Evolutionary conservation across 1,140 invertebrate species (phyloP).

Genomic region (Branchinecta lindahli): DNA sequence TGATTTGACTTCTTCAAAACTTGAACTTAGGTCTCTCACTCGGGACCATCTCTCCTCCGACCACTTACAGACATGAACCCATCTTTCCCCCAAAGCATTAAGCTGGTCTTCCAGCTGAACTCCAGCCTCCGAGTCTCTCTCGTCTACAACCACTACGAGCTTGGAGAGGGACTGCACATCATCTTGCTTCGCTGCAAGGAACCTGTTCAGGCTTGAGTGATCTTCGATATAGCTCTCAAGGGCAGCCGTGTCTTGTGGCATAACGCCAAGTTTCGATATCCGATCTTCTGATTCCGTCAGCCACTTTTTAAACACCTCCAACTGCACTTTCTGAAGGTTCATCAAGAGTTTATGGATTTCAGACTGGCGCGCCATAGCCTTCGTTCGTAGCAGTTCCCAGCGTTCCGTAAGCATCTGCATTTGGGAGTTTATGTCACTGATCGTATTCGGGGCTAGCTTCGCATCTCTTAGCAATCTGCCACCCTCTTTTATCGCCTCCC

Average conservation of each 20-base stretch:
- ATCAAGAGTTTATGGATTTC: constrained; percentile 49
- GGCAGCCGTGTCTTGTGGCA: constrained; percentile 24
- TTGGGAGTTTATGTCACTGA: constrained; percentile 66
- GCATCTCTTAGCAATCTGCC: constrained; percentile 57
- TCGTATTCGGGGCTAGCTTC: constrained; percentile 55
- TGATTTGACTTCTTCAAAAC: constrained; percentile 41
- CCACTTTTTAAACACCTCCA: constrained; percentile 55
- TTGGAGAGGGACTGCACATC: constrained; percentile 65
- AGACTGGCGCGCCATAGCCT: constrained; percentile 59
- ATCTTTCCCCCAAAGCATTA: constrained; percentile 65
- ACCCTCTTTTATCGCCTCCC: constrained; percentile 66
- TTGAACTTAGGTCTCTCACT: constrained; percentile 39
- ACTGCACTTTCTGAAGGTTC: constrained; percentile 47
- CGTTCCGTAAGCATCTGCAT: constrained; percentile 70
- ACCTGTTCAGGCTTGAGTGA: constrained; percentile 49
- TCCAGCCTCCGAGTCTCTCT: constrained; percentile 38
- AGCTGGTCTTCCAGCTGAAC: constrained; percentile 68
- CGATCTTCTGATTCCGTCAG: constrained; percentile 65
- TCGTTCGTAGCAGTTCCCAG: constrained; percentile 65
- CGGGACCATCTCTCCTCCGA: constrained; percentile 52
- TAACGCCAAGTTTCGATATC: constrained; percentile 50
- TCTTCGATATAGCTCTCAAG: constrained; percentile 39
- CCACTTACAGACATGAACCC: constrained; percentile 69
- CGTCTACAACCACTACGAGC: constrained; percentile 71
- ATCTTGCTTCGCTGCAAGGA: constrained; percentile 56